These are phyloP conservation scores for Hippocampus guttulatus DNA, from an alignment of 2,113 vertebrate genomes.

Conservation along the genomic window DNA sequence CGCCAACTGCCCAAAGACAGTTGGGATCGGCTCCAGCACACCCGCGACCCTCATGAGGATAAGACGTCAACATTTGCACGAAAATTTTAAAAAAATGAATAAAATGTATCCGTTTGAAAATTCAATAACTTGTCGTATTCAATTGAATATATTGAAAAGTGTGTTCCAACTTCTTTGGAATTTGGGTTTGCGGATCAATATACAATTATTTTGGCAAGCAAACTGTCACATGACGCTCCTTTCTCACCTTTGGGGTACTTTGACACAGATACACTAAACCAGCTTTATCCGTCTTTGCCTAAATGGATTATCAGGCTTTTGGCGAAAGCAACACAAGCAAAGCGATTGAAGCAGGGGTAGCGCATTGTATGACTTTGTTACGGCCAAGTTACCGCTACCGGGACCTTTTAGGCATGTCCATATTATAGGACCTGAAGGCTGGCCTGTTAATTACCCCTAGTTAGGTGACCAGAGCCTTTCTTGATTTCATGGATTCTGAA, in stretches of 20 bases:
- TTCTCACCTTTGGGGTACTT: slow-evolving; percentile 12
- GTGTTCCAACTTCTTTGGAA: too few relatives aligned
- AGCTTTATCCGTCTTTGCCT: slow-evolving; percentile 24
- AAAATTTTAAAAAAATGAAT: too few relatives aligned
- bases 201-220: neutral
- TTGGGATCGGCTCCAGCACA: too few relatives aligned
- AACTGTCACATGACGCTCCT: neutral
- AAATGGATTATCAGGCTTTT: slow-evolving; percentile 36
- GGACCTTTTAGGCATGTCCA: neutral
- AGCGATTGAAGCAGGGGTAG: neutral
- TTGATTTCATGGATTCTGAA: slow-evolving; percentile 7
- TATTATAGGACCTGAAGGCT: neutral
- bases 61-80: too few relatives aligned
- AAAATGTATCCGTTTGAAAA: too few relatives aligned
- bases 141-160: too few relatives aligned
- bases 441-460: neutral
- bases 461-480: neutral
- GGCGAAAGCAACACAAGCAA: slow-evolving; percentile 14
- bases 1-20: too few relatives aligned
- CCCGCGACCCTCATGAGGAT: too few relatives aligned
- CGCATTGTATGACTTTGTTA: neutral
- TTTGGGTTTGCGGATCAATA: too few relatives aligned
- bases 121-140: too few relatives aligned
- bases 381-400: neutral
- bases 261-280: slow-evolving; percentile 35